Evolutionary conservation across 2,888 invertebrate species (phyloP).

Genomic region (Busseola fusca): DNA sequence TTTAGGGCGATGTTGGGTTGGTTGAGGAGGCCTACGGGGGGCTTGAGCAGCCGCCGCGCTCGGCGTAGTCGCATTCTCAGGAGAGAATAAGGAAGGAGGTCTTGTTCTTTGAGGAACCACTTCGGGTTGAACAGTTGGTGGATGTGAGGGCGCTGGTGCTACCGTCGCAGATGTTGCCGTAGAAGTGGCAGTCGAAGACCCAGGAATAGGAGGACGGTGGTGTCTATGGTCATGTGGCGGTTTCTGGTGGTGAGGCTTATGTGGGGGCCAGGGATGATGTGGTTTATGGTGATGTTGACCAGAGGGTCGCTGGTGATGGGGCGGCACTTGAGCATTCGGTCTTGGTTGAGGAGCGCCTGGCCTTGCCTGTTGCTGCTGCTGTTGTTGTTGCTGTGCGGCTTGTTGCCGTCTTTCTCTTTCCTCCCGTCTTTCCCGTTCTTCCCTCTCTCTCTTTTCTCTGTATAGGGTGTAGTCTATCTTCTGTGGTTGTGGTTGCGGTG

Average conservation of each 20-base stretch:
- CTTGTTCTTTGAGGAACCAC: constrained; percentile 79
- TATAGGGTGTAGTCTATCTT: constrained; percentile 90
- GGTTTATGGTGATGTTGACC: constrained; percentile 74
- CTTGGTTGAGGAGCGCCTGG: constrained; percentile 66
- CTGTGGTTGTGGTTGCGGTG: constrained; percentile 82
- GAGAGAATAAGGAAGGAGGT: constrained; percentile 91
- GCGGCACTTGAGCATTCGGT: constrained; percentile 69
- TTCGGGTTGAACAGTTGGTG: constrained; percentile 54
- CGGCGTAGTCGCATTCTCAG: constrained; percentile 89
- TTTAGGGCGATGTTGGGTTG: constrained; percentile 53
- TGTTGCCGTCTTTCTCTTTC: constrained; percentile 76
- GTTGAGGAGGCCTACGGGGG: constrained; percentile 68
- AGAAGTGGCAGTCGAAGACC: constrained; percentile 61
- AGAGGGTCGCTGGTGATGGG: constrained; percentile 65
- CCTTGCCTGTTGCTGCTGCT: constrained; percentile 45
- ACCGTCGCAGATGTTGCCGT: constrained; percentile 62
- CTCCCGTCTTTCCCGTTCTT: constrained; percentile 87
- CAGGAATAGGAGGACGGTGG: constrained; percentile 74
- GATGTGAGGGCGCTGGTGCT: constrained; percentile 56
- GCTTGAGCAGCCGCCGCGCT: constrained; percentile 80
- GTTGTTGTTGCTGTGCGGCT: constrained; percentile 56
- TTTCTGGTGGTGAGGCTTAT: constrained; percentile 79
- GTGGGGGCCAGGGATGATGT: constrained; percentile 77
- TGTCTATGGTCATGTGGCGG: constrained; percentile 81
- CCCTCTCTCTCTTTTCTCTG: constrained; percentile 90